A percentile compares a stretch with the other conserved stretches of the same genome.
phyloP scores from a whole-genome alignment of 1,140 invertebrate genomes.

The Tetramorium parvispinum region DNA sequence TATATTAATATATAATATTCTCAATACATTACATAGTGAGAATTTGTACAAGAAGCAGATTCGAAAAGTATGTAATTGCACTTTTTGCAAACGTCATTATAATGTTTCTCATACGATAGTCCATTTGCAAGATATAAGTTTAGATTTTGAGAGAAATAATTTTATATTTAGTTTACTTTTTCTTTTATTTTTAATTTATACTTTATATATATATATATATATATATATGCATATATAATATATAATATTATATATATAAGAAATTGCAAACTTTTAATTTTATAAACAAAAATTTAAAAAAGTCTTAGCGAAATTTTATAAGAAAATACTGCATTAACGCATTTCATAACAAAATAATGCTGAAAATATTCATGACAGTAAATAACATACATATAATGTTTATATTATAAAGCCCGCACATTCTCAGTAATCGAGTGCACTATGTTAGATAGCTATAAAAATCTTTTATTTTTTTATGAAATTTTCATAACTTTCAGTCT shows the following conservation, averaged over 20 bases:
- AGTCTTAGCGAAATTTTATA: background rate
- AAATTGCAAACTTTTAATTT: background rate
- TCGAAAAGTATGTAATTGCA: background rate
- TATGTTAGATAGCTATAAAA: background rate
- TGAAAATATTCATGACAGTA: background rate
- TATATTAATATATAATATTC: too few relatives aligned
- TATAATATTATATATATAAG: background rate
- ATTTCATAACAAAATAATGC: constrained; percentile 1
- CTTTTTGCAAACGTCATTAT: background rate
- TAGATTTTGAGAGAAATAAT: background rate
- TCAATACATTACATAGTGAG: background rate
- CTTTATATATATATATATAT: background rate
- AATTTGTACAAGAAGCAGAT: background rate
- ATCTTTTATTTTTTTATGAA: background rate
- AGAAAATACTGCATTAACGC: background rate
- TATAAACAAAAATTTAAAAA: background rate
- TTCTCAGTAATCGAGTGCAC: background rate
- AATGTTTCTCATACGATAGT: background rate
- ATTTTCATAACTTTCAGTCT: background rate
- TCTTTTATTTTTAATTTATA: background rate
- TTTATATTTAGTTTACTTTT: background rate
- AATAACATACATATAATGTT: background rate
- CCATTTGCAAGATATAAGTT: background rate
- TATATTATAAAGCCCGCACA: background rate
- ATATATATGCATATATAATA: too few relatives aligned